These are phyloP conservation scores for Dryocosmus kuriphilus DNA, from an alignment of 2,888 invertebrate species.

Conservation along the genomic window DNA sequence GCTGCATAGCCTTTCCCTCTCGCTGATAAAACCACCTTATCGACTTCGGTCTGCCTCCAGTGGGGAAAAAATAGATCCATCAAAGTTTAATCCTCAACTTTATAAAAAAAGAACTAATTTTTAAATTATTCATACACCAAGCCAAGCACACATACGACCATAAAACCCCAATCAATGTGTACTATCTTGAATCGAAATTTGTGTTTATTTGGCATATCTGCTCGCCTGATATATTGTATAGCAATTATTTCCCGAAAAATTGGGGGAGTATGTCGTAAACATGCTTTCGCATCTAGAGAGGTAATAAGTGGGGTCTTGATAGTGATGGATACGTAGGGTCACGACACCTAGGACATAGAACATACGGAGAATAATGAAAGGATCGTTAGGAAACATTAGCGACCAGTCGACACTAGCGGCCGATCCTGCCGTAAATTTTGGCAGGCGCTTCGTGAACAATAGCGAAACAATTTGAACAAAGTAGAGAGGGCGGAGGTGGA, in stretches of 20 bases:
- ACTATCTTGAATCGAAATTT: not conserved
- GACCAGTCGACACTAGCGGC: slow-evolving; percentile 40
- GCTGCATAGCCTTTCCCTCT: not conserved
- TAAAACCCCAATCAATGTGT: too few relatives aligned
- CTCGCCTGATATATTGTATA: not conserved
- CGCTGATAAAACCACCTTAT: slow-evolving; percentile 9
- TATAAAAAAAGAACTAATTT: not conserved
- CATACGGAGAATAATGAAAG: slow-evolving; percentile 46
- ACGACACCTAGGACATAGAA: not conserved
- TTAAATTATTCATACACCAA: not conserved
- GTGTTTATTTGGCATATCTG: not conserved
- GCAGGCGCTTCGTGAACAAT: slow-evolving; percentile 48
- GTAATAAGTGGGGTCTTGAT: not conserved
- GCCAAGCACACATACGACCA: too few relatives aligned
- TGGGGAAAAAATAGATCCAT: not conserved
- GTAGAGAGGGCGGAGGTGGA: not conserved
- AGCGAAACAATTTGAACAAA: slow-evolving; percentile 46
- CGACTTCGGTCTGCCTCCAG: not conserved
- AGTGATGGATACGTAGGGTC: not conserved
- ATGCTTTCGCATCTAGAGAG: not conserved
- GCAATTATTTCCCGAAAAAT: not conserved
- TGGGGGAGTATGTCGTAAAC: not conserved
- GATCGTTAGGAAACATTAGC: slow-evolving; percentile 52
- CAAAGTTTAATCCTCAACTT: not conserved
- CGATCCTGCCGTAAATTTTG: slow-evolving; percentile 45